These are phyloP conservation scores for Pterostichus niger DNA, from an alignment of 2,888 invertebrate genomes.

Conservation along the genomic window DNA sequence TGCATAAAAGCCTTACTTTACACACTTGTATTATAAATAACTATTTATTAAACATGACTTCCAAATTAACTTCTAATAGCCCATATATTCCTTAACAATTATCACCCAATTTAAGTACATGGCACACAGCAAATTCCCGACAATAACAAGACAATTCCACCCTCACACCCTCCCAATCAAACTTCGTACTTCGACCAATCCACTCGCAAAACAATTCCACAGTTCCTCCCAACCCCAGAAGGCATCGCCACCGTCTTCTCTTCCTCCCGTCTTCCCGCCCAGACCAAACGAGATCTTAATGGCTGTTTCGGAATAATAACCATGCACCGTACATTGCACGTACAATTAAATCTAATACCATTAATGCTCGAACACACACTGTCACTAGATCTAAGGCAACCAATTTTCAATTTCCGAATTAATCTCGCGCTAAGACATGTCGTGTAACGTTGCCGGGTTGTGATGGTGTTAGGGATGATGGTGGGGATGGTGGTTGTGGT, in stretches of 20 bases:
- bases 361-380: neutral
- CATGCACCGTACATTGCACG: neutral
- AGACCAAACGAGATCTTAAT: conserved; percentile 2
- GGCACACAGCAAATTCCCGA: too few relatives aligned
- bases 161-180: neutral
- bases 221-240: neutral
- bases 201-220: neutral
- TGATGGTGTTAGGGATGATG: too few relatives aligned
- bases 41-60: too few relatives aligned
- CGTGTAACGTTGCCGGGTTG: neutral
- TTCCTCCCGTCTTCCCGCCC: neutral
- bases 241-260: too few relatives aligned
- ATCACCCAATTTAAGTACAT: too few relatives aligned
- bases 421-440: neutral
- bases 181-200: neutral
- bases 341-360: conserved; percentile 19
- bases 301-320: neutral
- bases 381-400: neutral
- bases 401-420: conserved; percentile 16
- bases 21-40: too few relatives aligned
- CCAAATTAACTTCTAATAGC: too few relatives aligned
- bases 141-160: too few relatives aligned
- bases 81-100: too few relatives aligned
- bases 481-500: too few relatives aligned
- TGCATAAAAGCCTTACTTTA: too few relatives aligned